phyloP scores from a whole-genome alignment of 2,888 invertebrate genomes.

The Diogma glabrata region DNA sequence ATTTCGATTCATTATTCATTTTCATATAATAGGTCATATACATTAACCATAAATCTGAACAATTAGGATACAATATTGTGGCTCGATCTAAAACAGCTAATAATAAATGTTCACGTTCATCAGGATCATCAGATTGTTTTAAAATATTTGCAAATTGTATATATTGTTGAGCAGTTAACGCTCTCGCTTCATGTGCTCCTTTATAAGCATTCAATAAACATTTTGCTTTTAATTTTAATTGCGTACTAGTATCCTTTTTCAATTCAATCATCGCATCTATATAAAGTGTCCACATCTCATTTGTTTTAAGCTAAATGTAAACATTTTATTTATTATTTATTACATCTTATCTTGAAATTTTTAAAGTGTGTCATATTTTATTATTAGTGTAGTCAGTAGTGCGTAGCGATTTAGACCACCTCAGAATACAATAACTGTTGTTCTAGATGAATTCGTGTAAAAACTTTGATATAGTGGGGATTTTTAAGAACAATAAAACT shows the following conservation, averaged over 20 bases:
- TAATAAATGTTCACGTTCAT: conserved; percentile 1
- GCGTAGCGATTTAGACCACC: too few relatives aligned
- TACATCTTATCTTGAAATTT: not conserved
- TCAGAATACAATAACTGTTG: too few relatives aligned
- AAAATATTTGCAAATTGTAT: conserved; percentile 35
- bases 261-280: conserved; percentile 44
- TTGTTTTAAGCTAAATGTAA: conserved; percentile 32
- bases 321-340: not conserved
- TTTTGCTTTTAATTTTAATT: conserved; percentile 39
- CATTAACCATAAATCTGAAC: conserved; percentile 41
- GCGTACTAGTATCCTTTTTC: conserved; percentile 36
- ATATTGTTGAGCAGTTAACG: conserved; percentile 41
- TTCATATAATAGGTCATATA: conserved; percentile 38
- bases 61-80: conserved; percentile 36
- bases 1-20: conserved; percentile 33
- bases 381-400: too few relatives aligned
- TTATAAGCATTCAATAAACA: conserved; percentile 39
- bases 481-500: too few relatives aligned
- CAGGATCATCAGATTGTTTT: conserved; percentile 8
- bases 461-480: too few relatives aligned
- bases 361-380: too few relatives aligned
- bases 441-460: too few relatives aligned
- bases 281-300: conserved; percentile 44
- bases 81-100: conserved; percentile 31
- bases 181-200: conserved; percentile 38